phyloP scores from a whole-genome alignment of 2,113 vertebrate genomes.

The Sialia sialis region DNA sequence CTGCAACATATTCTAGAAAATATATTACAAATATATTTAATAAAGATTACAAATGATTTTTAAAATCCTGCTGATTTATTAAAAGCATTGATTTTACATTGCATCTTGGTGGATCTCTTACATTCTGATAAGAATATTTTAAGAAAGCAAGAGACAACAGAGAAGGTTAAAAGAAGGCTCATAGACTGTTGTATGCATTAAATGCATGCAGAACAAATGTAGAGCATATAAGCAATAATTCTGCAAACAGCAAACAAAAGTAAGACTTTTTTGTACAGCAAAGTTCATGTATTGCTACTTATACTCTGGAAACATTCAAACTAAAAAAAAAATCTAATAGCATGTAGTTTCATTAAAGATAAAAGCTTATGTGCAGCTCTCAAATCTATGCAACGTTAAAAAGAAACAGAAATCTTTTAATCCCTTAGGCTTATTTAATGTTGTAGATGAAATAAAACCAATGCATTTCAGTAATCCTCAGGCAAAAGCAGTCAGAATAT shows the following conservation, averaged over 20 bases:
- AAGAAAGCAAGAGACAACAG: not conserved
- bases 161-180: not conserved
- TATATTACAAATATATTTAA: not conserved
- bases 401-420: not conserved
- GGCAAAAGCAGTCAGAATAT: not conserved
- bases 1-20: not conserved
- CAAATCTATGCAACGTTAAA: not conserved
- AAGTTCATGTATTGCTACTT: not conserved
- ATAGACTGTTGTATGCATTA: not conserved
- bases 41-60: not conserved
- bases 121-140: not conserved
- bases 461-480: not conserved
- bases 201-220: not conserved
- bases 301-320: not conserved
- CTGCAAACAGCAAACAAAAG: not conserved
- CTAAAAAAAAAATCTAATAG: not conserved
- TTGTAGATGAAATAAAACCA: not conserved
- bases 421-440: not conserved
- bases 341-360: not conserved
- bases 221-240: not conserved
- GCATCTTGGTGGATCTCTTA: not conserved
- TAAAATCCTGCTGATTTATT: fast-evolving
- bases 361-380: not conserved
- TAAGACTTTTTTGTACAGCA: not conserved
- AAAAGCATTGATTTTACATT: not conserved